These are phyloP conservation scores for Sciurus vulgaris DNA, from an alignment of 2,797 vertebrate genomes.

Conservation along the genomic window DNA sequence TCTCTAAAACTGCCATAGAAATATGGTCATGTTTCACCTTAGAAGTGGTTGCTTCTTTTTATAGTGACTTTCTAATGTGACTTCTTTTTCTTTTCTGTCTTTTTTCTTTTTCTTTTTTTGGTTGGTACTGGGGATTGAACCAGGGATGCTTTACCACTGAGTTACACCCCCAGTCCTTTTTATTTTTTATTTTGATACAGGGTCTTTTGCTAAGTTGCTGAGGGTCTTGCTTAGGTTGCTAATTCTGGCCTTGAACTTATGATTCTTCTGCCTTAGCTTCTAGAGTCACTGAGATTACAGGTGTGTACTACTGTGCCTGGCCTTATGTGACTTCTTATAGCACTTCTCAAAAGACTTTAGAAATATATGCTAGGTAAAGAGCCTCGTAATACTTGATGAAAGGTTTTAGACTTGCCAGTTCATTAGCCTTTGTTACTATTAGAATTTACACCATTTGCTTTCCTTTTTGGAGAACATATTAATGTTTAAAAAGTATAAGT, in stretches of 20 bases:
- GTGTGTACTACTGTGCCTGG: too few relatives aligned
- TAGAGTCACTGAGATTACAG: too few relatives aligned
- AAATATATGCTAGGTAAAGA: conserved; percentile 50
- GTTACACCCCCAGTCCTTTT: too few relatives aligned
- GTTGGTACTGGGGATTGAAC: too few relatives aligned
- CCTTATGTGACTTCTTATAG: conserved; percentile 35
- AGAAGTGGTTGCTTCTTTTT: conserved; percentile 19
- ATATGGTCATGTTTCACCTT: conserved; percentile 27
- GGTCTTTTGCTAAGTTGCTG: too few relatives aligned
- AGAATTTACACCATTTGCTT: conserved; percentile 48
- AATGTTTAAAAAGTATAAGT: conserved; percentile 27
- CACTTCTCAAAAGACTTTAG: not conserved
- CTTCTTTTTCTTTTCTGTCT: not conserved
- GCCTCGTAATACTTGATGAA: not conserved
- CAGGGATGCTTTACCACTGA: too few relatives aligned
- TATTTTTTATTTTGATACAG: too few relatives aligned
- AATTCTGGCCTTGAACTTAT: too few relatives aligned
- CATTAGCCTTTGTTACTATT: conserved; percentile 6
- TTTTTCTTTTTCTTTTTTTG: too few relatives aligned
- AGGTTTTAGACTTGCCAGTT: conserved; percentile 55
- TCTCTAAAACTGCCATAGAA: conserved; percentile 32
- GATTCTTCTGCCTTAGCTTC: too few relatives aligned
- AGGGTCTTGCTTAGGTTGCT: too few relatives aligned
- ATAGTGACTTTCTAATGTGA: conserved; percentile 7
- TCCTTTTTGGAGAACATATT: conserved; percentile 44